Conservation (phyloP, 2,888 invertebrate species). For the Boloria selene region DNA sequence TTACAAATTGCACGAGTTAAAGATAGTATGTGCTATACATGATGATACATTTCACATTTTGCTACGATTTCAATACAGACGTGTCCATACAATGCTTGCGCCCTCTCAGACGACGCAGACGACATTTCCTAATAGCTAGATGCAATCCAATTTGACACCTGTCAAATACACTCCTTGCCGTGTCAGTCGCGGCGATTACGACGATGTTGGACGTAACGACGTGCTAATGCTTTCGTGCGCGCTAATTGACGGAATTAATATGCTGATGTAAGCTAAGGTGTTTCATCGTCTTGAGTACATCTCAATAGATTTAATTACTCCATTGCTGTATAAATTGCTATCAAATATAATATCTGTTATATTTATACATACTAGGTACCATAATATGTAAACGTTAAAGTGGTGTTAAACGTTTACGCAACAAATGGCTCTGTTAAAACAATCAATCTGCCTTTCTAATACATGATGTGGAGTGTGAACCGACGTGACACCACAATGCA, state of each 20-base stretch:
- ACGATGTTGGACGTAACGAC: slow-evolving; percentile 64
- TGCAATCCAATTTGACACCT: slow-evolving; percentile 80
- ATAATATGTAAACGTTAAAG: background rate
- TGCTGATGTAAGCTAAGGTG: slow-evolving; percentile 59
- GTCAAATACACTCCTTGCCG: slow-evolving; percentile 77
- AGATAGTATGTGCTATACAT: too few relatives aligned
- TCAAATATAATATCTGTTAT: background rate
- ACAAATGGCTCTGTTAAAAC: slow-evolving; percentile 14
- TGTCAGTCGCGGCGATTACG: slow-evolving; percentile 67
- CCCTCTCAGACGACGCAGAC: slow-evolving; percentile 43
- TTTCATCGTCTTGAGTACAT: slow-evolving; percentile 34
- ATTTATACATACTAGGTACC: too few relatives aligned
- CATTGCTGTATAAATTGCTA: background rate
- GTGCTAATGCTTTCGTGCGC: slow-evolving; percentile 59
- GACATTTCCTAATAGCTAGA: slow-evolving; percentile 76
- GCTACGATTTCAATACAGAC: slow-evolving; percentile 8
- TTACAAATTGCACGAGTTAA: too few relatives aligned
- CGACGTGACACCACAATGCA: slow-evolving; percentile 64
- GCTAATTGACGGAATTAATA: slow-evolving; percentile 59
- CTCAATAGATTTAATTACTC: slow-evolving; percentile 4
- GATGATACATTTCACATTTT: background rate
- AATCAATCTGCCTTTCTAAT: slow-evolving; percentile 32
- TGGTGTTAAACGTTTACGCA: background rate
- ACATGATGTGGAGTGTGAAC: slow-evolving; percentile 48
- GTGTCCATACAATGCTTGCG: slow-evolving; percentile 52